Conservation (phyloP, 2,113 vertebrate genomes). For the Tragulus kanchil region DNA sequence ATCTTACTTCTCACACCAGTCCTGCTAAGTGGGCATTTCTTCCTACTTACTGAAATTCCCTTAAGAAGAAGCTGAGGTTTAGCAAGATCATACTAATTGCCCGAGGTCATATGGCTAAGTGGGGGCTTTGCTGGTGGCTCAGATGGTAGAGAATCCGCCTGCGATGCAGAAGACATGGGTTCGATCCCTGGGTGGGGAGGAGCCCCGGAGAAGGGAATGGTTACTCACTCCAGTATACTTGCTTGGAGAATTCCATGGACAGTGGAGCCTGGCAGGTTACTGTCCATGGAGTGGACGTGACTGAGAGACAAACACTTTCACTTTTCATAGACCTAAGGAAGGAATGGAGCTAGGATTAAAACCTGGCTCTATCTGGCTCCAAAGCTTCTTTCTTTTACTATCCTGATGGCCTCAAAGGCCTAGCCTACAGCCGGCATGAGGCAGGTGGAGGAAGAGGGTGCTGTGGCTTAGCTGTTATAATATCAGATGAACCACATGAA, state of each 20-base stretch:
- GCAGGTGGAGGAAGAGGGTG: not conserved
- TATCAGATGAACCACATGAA: not conserved
- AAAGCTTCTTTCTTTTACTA: not conserved
- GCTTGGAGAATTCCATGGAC: not conserved
- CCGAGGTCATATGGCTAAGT: not conserved
- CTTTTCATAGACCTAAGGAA: not conserved
- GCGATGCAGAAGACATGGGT: not conserved
- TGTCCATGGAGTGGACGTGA: not conserved
- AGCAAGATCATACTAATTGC: not conserved
- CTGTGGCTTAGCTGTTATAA: not conserved
- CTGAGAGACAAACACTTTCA: not conserved
- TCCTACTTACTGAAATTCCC: slow-evolving; percentile 24
- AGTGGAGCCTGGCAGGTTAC: not conserved
- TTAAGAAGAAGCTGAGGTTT: not conserved
- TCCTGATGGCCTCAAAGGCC: not conserved
- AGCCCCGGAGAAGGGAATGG: not conserved
- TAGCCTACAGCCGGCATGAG: not conserved
- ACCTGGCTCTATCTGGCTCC: not conserved
- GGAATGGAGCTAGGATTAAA: not conserved
- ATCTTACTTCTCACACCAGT: not conserved
- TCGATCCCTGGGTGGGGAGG: not conserved
- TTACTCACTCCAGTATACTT: not conserved
- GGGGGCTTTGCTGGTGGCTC: not conserved
- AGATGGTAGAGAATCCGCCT: not conserved
- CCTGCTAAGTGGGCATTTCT: not conserved